A percentile compares a stretch with the other conserved stretches of the same genome.
Conservation (phyloP, 2,797 vertebrate genomes). For the Neosalanx taihuensis region DNA sequence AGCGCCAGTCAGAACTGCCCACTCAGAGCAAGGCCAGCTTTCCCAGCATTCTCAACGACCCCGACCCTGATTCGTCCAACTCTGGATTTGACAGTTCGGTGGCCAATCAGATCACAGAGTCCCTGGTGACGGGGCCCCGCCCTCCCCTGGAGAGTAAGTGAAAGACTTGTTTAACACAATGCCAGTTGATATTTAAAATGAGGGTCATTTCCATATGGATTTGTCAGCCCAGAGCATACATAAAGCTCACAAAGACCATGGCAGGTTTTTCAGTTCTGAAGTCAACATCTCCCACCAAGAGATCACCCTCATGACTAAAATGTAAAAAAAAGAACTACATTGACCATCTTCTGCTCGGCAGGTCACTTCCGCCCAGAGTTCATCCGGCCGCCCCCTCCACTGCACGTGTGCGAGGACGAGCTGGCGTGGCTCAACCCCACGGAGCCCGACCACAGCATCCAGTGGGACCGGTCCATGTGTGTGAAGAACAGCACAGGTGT, state of each 20-base stretch:
- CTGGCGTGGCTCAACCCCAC: constrained; percentile 93
- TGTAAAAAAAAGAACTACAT: neutral
- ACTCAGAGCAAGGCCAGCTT: constrained; percentile 98
- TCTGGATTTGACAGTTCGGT: constrained; percentile 97
- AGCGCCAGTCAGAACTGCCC: constrained; percentile 95
- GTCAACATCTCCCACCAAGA: neutral
- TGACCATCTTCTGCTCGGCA: constrained; percentile 42
- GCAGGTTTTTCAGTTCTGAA: neutral
- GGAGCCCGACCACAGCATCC: constrained; percentile 89
- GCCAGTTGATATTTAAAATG: too few species aligned
- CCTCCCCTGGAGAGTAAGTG: constrained; percentile 95
- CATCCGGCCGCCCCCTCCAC: constrained; percentile 91
- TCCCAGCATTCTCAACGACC: constrained; percentile 95
- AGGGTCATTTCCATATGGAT: too few species aligned
- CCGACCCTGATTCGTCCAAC: constrained; percentile 96
- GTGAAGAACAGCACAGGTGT: constrained; percentile 94
- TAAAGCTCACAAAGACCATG: neutral
- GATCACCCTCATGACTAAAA: neutral
- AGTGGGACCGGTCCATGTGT: constrained; percentile 98
- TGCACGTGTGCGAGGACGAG: constrained; percentile 95
- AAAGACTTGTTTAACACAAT: too few species aligned
- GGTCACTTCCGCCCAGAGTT: constrained; percentile 97
- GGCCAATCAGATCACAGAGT: constrained; percentile 97
- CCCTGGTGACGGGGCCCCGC: constrained; percentile 92
- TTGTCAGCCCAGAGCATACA: neutral